A percentile compares a stretch with the other conserved stretches of the same genome.
These are phyloP conservation scores for Alviniconcha marisindica DNA, from an alignment of 1,140 invertebrate species.

Conservation along the genomic window DNA sequence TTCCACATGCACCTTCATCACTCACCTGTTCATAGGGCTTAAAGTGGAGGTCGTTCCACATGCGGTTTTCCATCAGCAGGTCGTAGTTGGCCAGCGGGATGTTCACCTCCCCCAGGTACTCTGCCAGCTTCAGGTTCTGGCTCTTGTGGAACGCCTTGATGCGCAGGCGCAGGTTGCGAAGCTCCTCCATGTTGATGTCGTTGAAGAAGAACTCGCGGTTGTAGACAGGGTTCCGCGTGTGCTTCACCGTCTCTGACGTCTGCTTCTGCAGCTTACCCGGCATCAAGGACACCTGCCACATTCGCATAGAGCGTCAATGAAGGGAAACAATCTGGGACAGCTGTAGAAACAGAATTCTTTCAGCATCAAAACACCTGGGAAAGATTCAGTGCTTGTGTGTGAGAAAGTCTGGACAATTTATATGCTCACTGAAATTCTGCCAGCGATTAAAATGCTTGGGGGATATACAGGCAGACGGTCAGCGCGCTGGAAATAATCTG, in stretches of 20 bases:
- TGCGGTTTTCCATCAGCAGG: conserved; percentile 68
- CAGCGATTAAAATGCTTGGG: no score
- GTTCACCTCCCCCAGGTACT: conserved; percentile 69
- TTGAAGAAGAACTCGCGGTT: conserved; percentile 70
- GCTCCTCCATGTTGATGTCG: conserved; percentile 60
- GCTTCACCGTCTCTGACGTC: conserved; percentile 61
- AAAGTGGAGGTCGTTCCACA: conserved; percentile 72
- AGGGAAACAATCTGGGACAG: not conserved
- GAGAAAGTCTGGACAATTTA: no score
- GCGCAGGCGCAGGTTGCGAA: conserved; percentile 62
- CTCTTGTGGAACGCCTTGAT: conserved; percentile 69
- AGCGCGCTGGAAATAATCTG: no score
- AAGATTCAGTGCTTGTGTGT: no score
- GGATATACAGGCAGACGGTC: no score
- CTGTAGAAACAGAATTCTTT: no score
- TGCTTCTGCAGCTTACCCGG: conserved; percentile 73
- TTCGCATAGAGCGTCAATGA: not conserved
- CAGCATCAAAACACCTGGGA: no score
- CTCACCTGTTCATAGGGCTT: conserved; percentile 67
- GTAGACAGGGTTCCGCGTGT: conserved; percentile 67
- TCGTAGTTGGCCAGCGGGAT: conserved; percentile 68
- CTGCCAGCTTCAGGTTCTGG: conserved; percentile 64
- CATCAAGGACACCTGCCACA: conserved; percentile 65
- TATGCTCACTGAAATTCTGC: no score
- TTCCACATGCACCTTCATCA: not conserved